Conservation (phyloP, 2,113 vertebrate genomes). For the Chaetodon trifascialis region DNA sequence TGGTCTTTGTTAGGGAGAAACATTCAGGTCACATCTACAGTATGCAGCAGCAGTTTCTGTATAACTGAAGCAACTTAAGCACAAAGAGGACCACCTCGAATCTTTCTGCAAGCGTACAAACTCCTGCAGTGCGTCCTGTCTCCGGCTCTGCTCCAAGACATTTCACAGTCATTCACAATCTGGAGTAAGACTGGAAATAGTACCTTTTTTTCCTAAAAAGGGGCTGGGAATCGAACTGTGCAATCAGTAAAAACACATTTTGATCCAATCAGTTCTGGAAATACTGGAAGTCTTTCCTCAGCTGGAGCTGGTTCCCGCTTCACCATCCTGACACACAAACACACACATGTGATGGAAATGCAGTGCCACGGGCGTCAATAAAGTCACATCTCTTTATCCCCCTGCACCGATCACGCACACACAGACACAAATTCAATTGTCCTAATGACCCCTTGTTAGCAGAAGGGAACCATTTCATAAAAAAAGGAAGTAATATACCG, state of each 20-base stretch:
- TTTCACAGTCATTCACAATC: conserved; percentile 7
- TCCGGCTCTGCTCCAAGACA: conserved; percentile 20
- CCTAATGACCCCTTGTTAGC: conserved; percentile 78
- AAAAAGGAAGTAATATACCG: conserved; percentile 55
- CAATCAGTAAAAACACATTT: conserved; percentile 68
- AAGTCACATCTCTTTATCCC: conserved; percentile 52
- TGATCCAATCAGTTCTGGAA: conserved; percentile 55
- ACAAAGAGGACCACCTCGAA: conserved; percentile 41
- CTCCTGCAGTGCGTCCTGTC: conserved; percentile 26
- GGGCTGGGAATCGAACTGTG: conserved; percentile 28
- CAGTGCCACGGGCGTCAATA: conserved; percentile 55
- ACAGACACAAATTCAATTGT: conserved; percentile 80
- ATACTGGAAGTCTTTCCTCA: conserved; percentile 53
- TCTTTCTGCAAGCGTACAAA: conserved; percentile 30
- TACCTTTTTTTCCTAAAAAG: neutral
- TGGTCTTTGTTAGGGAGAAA: conserved; percentile 31
- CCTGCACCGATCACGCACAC: conserved; percentile 55
- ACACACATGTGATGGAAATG: conserved; percentile 24
- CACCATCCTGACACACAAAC: conserved; percentile 29
- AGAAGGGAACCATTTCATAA: conserved; percentile 70
- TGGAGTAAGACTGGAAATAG: conserved; percentile 5
- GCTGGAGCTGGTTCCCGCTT: conserved; percentile 41
- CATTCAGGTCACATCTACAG: conserved; percentile 52
- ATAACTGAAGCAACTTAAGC: conserved; percentile 12
- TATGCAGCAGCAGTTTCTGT: conserved; percentile 31